These are phyloP conservation scores for Cybosia mesomella DNA, from an alignment of 2,888 invertebrate species.

Conservation along the genomic window DNA sequence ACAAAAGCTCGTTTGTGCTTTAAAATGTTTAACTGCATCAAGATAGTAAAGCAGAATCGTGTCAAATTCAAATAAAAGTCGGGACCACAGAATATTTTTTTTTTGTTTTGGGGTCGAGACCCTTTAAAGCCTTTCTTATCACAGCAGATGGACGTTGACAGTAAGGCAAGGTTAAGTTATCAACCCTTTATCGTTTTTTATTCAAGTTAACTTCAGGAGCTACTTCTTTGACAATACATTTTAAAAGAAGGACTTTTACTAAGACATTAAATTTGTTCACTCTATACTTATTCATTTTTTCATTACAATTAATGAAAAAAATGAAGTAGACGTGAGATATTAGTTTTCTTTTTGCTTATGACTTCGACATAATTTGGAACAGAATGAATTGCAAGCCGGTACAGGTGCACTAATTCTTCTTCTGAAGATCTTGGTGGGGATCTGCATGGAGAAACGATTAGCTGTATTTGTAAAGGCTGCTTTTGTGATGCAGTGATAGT, in stretches of 20 bases:
- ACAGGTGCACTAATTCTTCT: too few relatives aligned
- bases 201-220: constrained; percentile 50
- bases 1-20: constrained; percentile 42
- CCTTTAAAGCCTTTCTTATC: constrained; percentile 78
- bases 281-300: not conserved
- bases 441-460: too few relatives aligned
- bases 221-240: constrained; percentile 37
- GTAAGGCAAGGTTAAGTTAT: constrained; percentile 69
- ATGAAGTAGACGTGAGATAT: not conserved
- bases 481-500: too few relatives aligned
- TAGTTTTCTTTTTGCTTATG: too few relatives aligned
- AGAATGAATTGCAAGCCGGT: too few relatives aligned
- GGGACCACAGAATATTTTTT: too few relatives aligned
- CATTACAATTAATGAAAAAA: not conserved
- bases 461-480: too few relatives aligned
- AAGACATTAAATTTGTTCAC: not conserved
- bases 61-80: constrained; percentile 79
- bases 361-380: too few relatives aligned
- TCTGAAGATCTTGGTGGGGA: too few relatives aligned
- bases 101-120: too few relatives aligned
- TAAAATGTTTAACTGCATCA: constrained; percentile 63
- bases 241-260: constrained; percentile 17
- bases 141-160: constrained; percentile 63
- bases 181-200: constrained; percentile 63
- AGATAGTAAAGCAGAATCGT: constrained; percentile 72